phyloP scores from a whole-genome alignment of 2,113 vertebrate species.

The Spea bombifrons region DNA sequence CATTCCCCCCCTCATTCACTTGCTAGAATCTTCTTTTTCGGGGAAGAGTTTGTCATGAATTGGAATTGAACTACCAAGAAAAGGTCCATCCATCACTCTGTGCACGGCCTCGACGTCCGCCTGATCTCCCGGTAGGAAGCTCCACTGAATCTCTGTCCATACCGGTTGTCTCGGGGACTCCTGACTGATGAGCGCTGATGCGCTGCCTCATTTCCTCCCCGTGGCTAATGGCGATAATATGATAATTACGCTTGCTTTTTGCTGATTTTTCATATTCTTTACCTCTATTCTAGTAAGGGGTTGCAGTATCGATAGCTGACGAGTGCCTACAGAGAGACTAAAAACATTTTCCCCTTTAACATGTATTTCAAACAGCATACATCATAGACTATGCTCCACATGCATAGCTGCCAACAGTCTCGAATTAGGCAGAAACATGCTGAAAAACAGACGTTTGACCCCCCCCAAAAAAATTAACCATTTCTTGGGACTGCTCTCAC shows the following conservation, averaged over 20 bases:
- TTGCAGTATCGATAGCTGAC: constrained; percentile 9
- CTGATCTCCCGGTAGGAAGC: no score
- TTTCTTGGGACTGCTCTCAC: no score
- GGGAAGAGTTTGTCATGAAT: not conserved
- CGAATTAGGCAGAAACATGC: no score
- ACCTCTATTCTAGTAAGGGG: constrained; percentile 6
- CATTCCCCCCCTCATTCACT: no score
- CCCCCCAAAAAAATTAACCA: no score
- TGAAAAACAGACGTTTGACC: no score
- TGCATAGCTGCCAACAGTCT: no score
- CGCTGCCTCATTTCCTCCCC: constrained; percentile 19
- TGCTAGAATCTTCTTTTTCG: not conserved
- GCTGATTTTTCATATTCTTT: constrained; percentile 18
- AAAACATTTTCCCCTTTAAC: not conserved
- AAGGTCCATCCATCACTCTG: not conserved
- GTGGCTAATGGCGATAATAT: constrained; percentile 20
- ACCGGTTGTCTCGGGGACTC: not conserved
- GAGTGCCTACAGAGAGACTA: not conserved
- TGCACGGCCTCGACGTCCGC: not conserved
- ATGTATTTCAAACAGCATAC: not conserved
- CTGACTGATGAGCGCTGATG: constrained; percentile 1
- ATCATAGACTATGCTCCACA: no score
- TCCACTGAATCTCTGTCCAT: not conserved
- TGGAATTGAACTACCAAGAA: not conserved
- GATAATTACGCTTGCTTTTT: constrained; percentile 10